phyloP scores from a whole-genome alignment of 1,140 invertebrate genomes.

The Aphaenogaster ashmeadi region DNA sequence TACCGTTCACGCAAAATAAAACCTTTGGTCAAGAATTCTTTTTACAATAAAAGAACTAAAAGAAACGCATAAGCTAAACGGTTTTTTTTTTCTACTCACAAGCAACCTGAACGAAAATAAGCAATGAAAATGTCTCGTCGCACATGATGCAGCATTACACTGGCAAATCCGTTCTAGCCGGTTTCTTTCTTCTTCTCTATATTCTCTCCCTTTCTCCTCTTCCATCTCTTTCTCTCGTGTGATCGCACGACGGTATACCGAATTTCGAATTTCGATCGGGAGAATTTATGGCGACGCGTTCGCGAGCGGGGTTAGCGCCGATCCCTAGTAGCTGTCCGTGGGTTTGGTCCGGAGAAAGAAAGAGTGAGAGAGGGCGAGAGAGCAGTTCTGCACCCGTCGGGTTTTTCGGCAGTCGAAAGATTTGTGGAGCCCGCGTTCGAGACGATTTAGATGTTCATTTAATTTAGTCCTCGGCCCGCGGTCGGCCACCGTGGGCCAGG shows the following conservation, averaged over 20 bases:
- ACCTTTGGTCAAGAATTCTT: background rate
- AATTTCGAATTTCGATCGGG: slow-evolving; percentile 73
- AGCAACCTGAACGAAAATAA: background rate
- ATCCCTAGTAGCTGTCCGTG: slow-evolving; percentile 60
- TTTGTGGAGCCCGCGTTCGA: slow-evolving; percentile 72
- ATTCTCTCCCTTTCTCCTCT: slow-evolving; percentile 21
- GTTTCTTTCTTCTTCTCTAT: slow-evolving; percentile 15
- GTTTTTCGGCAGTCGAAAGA: slow-evolving; percentile 75
- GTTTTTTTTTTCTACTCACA: background rate
- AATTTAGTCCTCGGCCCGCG: slow-evolving; percentile 75
- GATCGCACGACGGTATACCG: slow-evolving; percentile 65
- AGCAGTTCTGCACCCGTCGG: slow-evolving; percentile 70
- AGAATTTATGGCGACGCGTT: slow-evolving; percentile 73
- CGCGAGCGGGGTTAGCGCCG: slow-evolving; percentile 33
- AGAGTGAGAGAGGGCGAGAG: background rate
- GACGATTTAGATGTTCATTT: slow-evolving; percentile 77
- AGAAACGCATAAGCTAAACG: background rate
- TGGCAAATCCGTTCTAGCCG: background rate
- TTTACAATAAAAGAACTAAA: background rate
- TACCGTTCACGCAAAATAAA: background rate
- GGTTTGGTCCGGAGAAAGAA: background rate
- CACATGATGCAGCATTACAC: background rate
- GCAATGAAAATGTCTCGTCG: background rate
- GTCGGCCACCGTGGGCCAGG: slow-evolving; percentile 53
- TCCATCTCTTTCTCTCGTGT: slow-evolving; percentile 57